phyloP scores from a whole-genome alignment of 1,140 invertebrate genomes.

The Drosophila orena region DNA sequence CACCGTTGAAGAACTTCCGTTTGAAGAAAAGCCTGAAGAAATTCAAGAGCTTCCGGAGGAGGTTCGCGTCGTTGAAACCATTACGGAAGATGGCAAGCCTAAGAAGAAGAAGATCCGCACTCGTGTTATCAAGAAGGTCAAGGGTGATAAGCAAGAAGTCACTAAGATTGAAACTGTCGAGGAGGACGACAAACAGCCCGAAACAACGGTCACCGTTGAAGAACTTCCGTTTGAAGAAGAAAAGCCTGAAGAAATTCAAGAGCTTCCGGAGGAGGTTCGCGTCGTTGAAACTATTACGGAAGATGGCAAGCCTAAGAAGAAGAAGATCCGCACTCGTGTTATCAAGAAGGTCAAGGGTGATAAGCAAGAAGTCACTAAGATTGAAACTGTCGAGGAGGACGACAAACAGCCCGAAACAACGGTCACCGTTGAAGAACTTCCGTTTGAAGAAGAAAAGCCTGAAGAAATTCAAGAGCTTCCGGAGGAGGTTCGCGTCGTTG shows the following conservation, averaged over 20 bases:
- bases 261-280: conserved; percentile 7
- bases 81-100: conserved; percentile 7
- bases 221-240: conserved; percentile 1
- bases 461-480: conserved; percentile 7
- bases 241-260: neutral
- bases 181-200: conserved; percentile 1
- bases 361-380: conserved; percentile 4
- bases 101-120: conserved; percentile 11
- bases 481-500: conserved; percentile 1
- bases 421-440: neutral
- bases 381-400: conserved; percentile 8
- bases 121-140: conserved; percentile 6
- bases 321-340: conserved; percentile 31
- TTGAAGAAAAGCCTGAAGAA: neutral
- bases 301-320: conserved; percentile 34
- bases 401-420: conserved; percentile 2
- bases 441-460: neutral
- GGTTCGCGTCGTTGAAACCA: conserved; percentile 1
- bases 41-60: conserved; percentile 7
- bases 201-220: neutral
- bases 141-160: conserved; percentile 8
- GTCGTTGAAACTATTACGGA: conserved; percentile 21
- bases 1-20: neutral
- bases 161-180: conserved; percentile 10
- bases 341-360: conserved; percentile 19